Evolutionary conservation across 92 coral and sea anemone species (phyloP).

Genomic region (Hydrozoanthus gracilis): DNA sequence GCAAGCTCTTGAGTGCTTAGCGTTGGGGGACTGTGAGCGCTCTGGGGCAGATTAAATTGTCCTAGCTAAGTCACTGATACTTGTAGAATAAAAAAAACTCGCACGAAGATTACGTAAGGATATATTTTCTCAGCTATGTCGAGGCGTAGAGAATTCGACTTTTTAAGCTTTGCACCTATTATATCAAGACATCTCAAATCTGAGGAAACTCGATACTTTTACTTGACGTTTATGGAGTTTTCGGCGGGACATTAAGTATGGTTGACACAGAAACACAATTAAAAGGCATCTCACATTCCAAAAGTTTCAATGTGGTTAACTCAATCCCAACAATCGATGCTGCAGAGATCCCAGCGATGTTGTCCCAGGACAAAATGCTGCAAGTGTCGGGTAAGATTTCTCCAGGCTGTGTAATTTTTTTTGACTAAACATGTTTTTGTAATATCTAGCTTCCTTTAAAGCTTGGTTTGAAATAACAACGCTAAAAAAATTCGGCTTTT

Average conservation of each 20-base stretch:
- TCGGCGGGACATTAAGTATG: conserved; percentile 14
- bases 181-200: not conserved
- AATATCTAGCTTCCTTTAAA: not conserved
- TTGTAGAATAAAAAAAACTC: too few species aligned
- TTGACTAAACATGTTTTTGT: not conserved
- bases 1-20: conserved; percentile 2
- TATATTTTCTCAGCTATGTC: not conserved
- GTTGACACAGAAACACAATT: not conserved
- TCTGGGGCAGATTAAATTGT: not conserved
- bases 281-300: conserved; percentile 28
- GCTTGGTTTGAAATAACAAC: not conserved
- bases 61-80: not conserved
- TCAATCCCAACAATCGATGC: not conserved
- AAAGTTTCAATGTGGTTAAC: not conserved
- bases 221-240: conserved; percentile 35
- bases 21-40: not conserved
- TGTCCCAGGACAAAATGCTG: conserved; percentile 1
- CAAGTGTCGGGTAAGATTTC: conserved; percentile 17
- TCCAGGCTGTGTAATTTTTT: not conserved
- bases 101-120: not conserved
- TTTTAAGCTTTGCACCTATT: not conserved
- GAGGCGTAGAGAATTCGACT: not conserved
- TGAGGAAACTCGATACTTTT: conserved; percentile 30
- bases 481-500: not conserved
- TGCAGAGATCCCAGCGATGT: not conserved